Evolutionary conservation across 1,140 invertebrate genomes (phyloP).

Genomic region (Leguminivora glycinivorella): DNA sequence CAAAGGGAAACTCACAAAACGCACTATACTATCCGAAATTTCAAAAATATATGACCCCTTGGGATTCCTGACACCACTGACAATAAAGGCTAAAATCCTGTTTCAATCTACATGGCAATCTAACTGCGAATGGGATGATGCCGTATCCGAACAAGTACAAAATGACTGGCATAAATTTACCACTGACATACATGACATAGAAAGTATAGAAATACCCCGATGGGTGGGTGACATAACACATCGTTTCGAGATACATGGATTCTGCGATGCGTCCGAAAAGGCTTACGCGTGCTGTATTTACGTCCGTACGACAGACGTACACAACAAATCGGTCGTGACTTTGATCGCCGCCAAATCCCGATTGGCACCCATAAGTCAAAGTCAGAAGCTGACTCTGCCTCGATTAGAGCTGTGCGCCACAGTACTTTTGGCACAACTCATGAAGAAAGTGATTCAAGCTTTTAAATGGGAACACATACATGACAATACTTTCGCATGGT

Average conservation of each 20-base stretch:
- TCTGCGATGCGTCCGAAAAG: conserved; percentile 44
- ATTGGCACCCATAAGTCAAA: conserved; percentile 24
- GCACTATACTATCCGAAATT: background rate
- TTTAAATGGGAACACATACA: background rate
- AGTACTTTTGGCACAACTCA: conserved; percentile 28
- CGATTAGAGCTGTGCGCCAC: background rate
- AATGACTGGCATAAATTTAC: background rate
- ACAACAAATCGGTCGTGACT: background rate
- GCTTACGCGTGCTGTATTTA: conserved; percentile 45
- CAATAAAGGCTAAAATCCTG: background rate
- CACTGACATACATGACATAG: conserved; percentile 16
- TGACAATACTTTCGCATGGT: conserved; percentile 46
- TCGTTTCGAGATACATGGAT: conserved; percentile 42
- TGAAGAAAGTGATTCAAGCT: conserved; percentile 11
- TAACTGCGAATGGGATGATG: background rate
- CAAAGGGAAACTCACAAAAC: background rate
- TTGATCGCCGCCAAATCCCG: conserved; percentile 26
- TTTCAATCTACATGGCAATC: background rate
- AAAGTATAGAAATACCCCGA: conserved; percentile 28
- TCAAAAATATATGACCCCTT: background rate
- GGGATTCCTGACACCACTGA: background rate
- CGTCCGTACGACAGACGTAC: conserved; percentile 15
- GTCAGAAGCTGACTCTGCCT: conserved; percentile 23
- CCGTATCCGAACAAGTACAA: background rate
- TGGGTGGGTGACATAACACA: conserved; percentile 29